Percentiles rank a stretch among this genome's conserved stretches.
These are phyloP conservation scores for Cantharis lateralis DNA, from an alignment of 2,888 invertebrate genomes.

Conservation along the genomic window DNA sequence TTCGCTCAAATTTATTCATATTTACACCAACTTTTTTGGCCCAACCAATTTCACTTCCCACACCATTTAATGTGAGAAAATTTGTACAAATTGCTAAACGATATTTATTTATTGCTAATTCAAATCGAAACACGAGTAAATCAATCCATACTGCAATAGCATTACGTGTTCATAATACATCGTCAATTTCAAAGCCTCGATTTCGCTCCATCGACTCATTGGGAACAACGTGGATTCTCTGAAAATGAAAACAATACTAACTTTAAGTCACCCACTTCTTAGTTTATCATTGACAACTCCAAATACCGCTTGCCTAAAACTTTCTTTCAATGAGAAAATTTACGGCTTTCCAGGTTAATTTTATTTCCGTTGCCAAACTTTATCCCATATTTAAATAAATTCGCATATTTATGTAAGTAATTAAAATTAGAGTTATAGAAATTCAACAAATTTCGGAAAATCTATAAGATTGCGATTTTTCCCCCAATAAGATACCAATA, in stretches of 20 bases:
- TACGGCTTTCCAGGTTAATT: background rate
- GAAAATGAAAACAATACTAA: background rate
- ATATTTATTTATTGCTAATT: background rate
- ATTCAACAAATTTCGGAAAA: background rate
- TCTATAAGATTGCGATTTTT: background rate
- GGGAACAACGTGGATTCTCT: background rate
- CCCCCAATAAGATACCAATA: background rate
- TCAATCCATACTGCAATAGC: background rate
- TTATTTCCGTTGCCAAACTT: background rate
- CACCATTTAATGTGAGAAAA: background rate
- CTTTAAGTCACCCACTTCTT: background rate
- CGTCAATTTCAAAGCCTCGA: background rate
- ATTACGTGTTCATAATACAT: background rate
- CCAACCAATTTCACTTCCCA: background rate
- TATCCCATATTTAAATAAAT: background rate
- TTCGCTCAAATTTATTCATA: slow-evolving; percentile 1
- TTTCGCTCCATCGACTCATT: background rate
- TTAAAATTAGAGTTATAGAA: too few relatives aligned
- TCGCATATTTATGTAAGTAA: background rate
- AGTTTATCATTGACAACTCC: background rate
- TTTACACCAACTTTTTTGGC: background rate
- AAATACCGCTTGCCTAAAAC: background rate
- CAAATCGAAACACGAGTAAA: background rate
- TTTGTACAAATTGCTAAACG: background rate
- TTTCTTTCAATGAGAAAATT: background rate